Evolutionary conservation across 2,888 invertebrate species (phyloP).

Genomic region (Oxycera nigricornis): DNA sequence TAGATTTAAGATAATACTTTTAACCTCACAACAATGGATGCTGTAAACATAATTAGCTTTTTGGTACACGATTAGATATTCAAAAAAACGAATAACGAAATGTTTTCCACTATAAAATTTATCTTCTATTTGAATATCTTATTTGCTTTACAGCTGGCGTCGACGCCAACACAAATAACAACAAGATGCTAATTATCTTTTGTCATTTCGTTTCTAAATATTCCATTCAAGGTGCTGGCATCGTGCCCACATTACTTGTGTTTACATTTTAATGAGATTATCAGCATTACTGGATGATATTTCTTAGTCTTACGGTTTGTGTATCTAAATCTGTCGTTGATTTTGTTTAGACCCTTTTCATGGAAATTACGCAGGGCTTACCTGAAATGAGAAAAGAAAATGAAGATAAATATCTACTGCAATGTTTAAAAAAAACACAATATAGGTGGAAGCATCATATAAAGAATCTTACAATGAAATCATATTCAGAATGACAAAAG

Average conservation of each 20-base stretch:
- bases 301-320: too few relatives aligned
- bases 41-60: too few relatives aligned
- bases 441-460: not conserved
- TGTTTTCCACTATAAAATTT: too few relatives aligned
- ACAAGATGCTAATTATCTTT: not conserved
- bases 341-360: too few relatives aligned
- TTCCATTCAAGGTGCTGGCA: not conserved
- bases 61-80: too few relatives aligned
- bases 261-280: not conserved
- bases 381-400: conserved; percentile 21
- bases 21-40: too few relatives aligned
- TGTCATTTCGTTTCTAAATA: not conserved
- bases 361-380: conserved; percentile 9
- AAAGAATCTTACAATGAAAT: not conserved
- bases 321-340: too few relatives aligned
- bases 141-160: not conserved
- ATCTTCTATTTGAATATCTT: not conserved
- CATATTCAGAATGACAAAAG: not conserved
- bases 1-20: too few relatives aligned
- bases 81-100: not conserved
- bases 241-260: not conserved
- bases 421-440: conserved; percentile 11
- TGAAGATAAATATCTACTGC: not conserved
- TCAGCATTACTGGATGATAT: too few relatives aligned
- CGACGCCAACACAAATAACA: not conserved